A percentile compares a stretch with the other conserved stretches of the same genome.
Evolutionary conservation across 2,797 vertebrate species (phyloP).

Genomic region (Decapterus maruadsi): DNA sequence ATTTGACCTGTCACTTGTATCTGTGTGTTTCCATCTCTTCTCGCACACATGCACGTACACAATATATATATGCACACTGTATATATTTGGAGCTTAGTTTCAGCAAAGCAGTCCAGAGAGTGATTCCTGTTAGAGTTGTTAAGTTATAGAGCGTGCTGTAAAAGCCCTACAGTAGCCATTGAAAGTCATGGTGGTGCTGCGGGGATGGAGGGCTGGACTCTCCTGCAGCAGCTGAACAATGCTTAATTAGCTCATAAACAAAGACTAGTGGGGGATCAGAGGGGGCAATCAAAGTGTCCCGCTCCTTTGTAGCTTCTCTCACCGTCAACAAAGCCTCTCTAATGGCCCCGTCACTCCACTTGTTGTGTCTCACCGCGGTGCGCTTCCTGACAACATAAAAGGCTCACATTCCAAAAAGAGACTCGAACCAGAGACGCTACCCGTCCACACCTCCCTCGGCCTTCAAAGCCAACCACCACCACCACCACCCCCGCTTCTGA

Average conservation of each 20-base stretch:
- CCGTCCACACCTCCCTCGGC: constrained; percentile 76
- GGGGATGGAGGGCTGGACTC: constrained; percentile 44
- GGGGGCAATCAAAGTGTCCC: constrained; percentile 78
- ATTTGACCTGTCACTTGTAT: constrained; percentile 67
- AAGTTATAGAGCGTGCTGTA: constrained; percentile 32
- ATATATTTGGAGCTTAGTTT: constrained; percentile 18
- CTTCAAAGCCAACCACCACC: constrained; percentile 67
- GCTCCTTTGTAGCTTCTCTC: constrained; percentile 76
- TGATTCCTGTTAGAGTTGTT: constrained; percentile 6
- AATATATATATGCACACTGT: background rate
- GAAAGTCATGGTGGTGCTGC: constrained; percentile 67
- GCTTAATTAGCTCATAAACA: constrained; percentile 89
- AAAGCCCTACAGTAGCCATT: constrained; percentile 75
- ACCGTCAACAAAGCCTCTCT: constrained; percentile 80
- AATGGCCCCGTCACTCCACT: constrained; percentile 78
- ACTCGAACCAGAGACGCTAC: constrained; percentile 69
- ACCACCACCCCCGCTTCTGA: constrained; percentile 7
- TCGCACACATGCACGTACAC: background rate
- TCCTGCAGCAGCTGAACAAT: constrained; percentile 76
- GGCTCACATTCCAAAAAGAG: constrained; percentile 78
- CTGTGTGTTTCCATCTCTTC: background rate
- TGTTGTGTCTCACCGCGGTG: constrained; percentile 86
- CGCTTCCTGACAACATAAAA: constrained; percentile 88
- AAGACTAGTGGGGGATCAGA: constrained; percentile 83
- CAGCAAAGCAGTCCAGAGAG: constrained; percentile 23